Percentiles rank a stretch among this genome's conserved stretches.
These are phyloP conservation scores for Glaucopsyche alexis DNA, from an alignment of 2,888 invertebrate species.

Conservation along the genomic window DNA sequence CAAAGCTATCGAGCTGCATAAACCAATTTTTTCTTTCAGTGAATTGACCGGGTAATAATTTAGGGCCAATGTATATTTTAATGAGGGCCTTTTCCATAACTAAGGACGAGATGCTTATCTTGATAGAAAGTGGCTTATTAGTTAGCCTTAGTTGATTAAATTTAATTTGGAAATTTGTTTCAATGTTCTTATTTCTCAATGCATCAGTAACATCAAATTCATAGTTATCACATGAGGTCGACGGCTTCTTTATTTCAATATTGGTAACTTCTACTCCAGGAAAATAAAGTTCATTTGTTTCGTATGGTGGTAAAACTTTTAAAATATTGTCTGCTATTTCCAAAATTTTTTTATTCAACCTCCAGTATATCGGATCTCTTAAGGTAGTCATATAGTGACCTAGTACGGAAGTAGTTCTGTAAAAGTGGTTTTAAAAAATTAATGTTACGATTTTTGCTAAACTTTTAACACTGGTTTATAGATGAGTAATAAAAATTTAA, in stretches of 20 bases:
- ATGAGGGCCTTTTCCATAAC: conserved; percentile 80
- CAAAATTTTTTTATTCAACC: conserved; percentile 81
- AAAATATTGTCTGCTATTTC: conserved; percentile 80
- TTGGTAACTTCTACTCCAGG: conserved; percentile 82
- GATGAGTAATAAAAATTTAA: no score
- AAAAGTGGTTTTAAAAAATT: conserved; percentile 35
- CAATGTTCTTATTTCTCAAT: conserved; percentile 56
- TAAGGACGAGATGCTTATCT: conserved; percentile 81
- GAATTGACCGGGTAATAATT: conserved; percentile 80
- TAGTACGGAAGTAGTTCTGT: conserved; percentile 54
- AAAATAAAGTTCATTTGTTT: conserved; percentile 78
- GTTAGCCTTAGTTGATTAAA: conserved; percentile 83
- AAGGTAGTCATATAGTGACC: conserved; percentile 80
- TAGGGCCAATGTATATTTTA: conserved; percentile 85
- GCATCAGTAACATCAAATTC: conserved; percentile 83
- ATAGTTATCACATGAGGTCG: conserved; percentile 83
- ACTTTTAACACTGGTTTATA: no score
- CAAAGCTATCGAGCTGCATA: conserved; percentile 80
- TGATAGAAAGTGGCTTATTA: conserved; percentile 85
- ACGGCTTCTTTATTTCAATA: conserved; percentile 82
- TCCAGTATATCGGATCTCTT: conserved; percentile 86
- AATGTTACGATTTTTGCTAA: no score
- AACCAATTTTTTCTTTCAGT: conserved; percentile 77
- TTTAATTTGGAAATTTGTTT: conserved; percentile 63
- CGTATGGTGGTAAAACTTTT: conserved; percentile 77